Evolutionary conservation across 2,113 vertebrate genomes (phyloP).

Genomic region (Otolemur garnettii): DNA sequence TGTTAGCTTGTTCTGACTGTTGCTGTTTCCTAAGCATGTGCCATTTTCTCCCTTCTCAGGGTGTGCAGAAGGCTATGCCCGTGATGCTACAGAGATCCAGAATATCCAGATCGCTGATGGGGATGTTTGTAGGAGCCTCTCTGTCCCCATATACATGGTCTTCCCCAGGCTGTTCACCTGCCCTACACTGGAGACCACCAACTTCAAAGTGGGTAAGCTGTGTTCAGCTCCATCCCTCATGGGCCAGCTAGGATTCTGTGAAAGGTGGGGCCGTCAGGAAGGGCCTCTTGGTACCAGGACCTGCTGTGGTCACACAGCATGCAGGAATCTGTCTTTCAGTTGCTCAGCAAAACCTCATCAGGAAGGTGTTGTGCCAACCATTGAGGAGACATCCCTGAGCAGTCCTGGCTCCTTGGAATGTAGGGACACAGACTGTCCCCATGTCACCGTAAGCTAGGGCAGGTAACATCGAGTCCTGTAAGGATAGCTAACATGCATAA

Average conservation of each 20-base stretch:
- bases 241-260: rapidly evolving
- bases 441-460: rapidly evolving
- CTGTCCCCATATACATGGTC: conserved; percentile 97
- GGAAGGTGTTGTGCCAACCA: background rate
- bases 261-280: rapidly evolving
- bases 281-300: background rate
- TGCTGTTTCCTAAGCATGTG: rapidly evolving
- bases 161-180: conserved; percentile 98
- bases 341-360: rapidly evolving
- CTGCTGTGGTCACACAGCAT: background rate
- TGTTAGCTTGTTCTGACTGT: rapidly evolving
- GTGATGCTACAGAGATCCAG: conserved; percentile 98
- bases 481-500: rapidly evolving
- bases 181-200: conserved; percentile 97
- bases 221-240: rapidly evolving
- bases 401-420: background rate
- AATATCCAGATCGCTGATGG: conserved; percentile 99
- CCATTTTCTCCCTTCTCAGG: conserved; percentile 83
- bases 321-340: rapidly evolving
- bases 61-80: conserved; percentile 96
- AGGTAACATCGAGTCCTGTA: rapidly evolving
- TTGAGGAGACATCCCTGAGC: rapidly evolving
- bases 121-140: conserved; percentile 93
- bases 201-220: conserved; percentile 97
- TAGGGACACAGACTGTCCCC: rapidly evolving